Evolutionary conservation across 2,888 invertebrate genomes (phyloP).

Genomic region (Stenodema calcarata): DNA sequence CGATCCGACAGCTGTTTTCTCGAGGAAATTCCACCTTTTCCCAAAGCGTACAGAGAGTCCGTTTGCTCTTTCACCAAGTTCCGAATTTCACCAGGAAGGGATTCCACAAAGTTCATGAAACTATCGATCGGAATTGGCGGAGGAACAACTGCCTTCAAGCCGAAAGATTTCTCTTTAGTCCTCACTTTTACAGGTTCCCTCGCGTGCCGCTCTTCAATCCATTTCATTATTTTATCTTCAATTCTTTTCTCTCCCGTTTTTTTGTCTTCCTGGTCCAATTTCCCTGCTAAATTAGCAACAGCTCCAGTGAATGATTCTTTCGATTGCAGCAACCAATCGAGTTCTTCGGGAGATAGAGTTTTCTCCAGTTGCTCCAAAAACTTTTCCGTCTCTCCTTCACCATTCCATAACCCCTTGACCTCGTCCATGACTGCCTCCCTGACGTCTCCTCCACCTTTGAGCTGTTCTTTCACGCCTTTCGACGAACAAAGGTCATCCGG

Average conservation of each 20-base stretch:
- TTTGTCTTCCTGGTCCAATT: not conserved
- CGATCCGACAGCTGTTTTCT: not conserved
- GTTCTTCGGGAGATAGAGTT: not conserved
- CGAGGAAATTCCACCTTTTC: not conserved
- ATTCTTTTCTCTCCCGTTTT: not conserved
- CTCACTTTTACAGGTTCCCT: no score
- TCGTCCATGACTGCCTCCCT: not conserved
- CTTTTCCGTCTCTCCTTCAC: not conserved
- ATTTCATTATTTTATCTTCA: not conserved
- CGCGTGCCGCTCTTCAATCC: not conserved
- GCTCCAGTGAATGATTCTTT: not conserved
- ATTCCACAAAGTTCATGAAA: constrained; percentile 6
- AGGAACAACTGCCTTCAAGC: not conserved
- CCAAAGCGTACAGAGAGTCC: not conserved
- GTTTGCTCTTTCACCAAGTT: constrained; percentile 7
- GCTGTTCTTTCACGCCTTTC: not conserved
- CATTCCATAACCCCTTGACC: not conserved
- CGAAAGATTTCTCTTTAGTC: not conserved
- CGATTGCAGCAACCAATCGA: not conserved
- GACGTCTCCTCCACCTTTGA: not conserved
- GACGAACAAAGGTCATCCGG: no score
- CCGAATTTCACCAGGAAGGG: not conserved
- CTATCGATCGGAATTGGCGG: constrained; percentile 1
- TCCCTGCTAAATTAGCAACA: not conserved
- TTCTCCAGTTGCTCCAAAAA: not conserved